phyloP scores from a whole-genome alignment of 2,888 invertebrate genomes.

The Nomada fucata region DNA sequence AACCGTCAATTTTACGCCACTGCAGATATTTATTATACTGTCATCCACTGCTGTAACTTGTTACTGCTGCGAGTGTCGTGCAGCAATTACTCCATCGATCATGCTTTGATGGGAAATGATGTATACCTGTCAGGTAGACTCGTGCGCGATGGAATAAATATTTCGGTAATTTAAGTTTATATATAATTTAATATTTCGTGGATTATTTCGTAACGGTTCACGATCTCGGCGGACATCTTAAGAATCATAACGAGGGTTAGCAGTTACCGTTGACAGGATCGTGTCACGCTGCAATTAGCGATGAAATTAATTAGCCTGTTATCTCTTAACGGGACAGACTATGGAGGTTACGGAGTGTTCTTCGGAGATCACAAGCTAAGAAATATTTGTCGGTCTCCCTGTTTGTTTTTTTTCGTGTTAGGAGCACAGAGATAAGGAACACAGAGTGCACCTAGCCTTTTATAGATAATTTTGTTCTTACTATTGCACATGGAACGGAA shows the following conservation, averaged over 20 bases:
- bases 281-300: conserved; percentile 79
- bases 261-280: conserved; percentile 79
- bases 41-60: too few relatives aligned
- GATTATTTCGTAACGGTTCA: background rate
- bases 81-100: too few relatives aligned
- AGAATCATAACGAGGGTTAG: conserved; percentile 76
- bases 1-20: background rate
- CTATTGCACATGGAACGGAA: background rate
- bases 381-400: conserved; percentile 36
- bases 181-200: too few relatives aligned
- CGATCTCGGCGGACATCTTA: background rate
- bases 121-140: too few relatives aligned
- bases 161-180: too few relatives aligned
- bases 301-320: conserved; percentile 81
- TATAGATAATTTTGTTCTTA: conserved; percentile 24
- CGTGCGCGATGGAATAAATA: too few relatives aligned
- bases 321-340: conserved; percentile 66
- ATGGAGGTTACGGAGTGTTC: conserved; percentile 16
- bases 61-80: too few relatives aligned
- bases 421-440: conserved; percentile 42
- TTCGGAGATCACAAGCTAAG: conserved; percentile 45
- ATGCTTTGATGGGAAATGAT: too few relatives aligned
- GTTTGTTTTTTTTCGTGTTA: conserved; percentile 8
- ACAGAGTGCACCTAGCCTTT: conserved; percentile 25
- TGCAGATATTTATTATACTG: too few relatives aligned